A percentile compares a stretch with the other conserved stretches of the same genome.
Evolutionary conservation across 2,888 invertebrate genomes (phyloP).

Genomic region (Drosophila neoperkinsi): DNA sequence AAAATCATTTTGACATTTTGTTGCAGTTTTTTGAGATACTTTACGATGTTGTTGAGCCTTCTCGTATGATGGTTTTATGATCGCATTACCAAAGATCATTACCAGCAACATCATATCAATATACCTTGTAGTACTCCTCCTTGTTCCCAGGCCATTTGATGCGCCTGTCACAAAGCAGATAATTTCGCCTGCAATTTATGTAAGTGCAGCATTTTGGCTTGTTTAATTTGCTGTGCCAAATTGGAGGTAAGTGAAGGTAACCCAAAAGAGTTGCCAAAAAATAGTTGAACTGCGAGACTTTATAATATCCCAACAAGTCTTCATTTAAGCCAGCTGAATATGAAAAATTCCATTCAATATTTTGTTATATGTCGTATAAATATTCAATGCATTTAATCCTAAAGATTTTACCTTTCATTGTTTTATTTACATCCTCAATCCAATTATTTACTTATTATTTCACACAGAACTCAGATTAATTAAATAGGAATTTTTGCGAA

Average conservation of each 20-base stretch:
- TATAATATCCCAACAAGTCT: not conserved
- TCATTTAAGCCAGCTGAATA: not conserved
- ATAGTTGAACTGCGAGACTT: not conserved
- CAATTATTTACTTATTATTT: not conserved
- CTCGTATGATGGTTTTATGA: constrained; percentile 67
- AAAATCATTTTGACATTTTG: constrained; percentile 69
- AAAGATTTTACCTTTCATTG: not conserved
- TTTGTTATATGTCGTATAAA: not conserved
- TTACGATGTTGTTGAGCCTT: constrained; percentile 69
- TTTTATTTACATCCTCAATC: not conserved
- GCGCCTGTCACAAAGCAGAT: constrained; percentile 46
- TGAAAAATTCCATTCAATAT: not conserved
- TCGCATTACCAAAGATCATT: constrained; percentile 61
- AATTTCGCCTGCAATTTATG: constrained; percentile 54
- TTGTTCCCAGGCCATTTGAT: constrained; percentile 51
- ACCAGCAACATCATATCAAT: constrained; percentile 20
- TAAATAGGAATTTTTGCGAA: not conserved
- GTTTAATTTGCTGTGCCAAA: constrained; percentile 33
- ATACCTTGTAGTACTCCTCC: not conserved
- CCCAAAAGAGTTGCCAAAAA: constrained; percentile 15
- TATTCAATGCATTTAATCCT: not conserved
- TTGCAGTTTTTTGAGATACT: constrained; percentile 40
- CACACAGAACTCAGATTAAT: not conserved
- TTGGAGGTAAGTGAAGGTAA: constrained; percentile 14
- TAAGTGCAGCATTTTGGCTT: constrained; percentile 37